Percentiles rank a stretch among this genome's conserved stretches.
Evolutionary conservation across 2,888 invertebrate species (phyloP).

Genomic region (Selenia dentaria): DNA sequence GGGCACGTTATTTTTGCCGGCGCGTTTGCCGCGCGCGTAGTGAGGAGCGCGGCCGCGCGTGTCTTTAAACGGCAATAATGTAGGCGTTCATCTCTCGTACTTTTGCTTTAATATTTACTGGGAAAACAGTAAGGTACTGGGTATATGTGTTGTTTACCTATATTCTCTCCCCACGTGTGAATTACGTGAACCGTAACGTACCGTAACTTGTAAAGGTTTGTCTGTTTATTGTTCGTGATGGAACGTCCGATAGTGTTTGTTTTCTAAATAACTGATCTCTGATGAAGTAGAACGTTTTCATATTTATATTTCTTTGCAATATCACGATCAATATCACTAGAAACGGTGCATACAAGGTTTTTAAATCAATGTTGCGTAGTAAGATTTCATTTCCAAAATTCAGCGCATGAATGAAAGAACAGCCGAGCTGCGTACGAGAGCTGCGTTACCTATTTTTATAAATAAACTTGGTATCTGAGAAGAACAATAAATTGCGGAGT

Average conservation of each 20-base stretch:
- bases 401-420: slow-evolving; percentile 16
- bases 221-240: background rate
- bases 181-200: slow-evolving; percentile 26
- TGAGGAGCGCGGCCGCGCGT: slow-evolving; percentile 58
- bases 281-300: slow-evolving; percentile 21
- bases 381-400: too few relatives aligned
- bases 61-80: slow-evolving; percentile 78
- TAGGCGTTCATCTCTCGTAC: slow-evolving; percentile 48
- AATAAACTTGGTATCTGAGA: slow-evolving; percentile 6
- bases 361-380: too few relatives aligned
- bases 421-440: slow-evolving; percentile 2
- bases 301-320: too few relatives aligned
- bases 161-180: slow-evolving; percentile 26
- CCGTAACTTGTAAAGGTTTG: slow-evolving; percentile 8
- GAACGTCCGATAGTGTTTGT: slow-evolving; percentile 3
- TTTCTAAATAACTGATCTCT: slow-evolving; percentile 24
- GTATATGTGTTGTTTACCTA: slow-evolving; percentile 38
- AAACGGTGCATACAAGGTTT: too few relatives aligned
- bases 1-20: slow-evolving; percentile 79
- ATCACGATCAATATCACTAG: too few relatives aligned
- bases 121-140: slow-evolving; percentile 28
- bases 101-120: slow-evolving; percentile 55
- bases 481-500: slow-evolving; percentile 15
- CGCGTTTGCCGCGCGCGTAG: slow-evolving; percentile 67
- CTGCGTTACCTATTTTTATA: slow-evolving; percentile 3